Evolutionary conservation across 2,888 invertebrate species (phyloP).

Genomic region (Cataglyphis livida): DNA sequence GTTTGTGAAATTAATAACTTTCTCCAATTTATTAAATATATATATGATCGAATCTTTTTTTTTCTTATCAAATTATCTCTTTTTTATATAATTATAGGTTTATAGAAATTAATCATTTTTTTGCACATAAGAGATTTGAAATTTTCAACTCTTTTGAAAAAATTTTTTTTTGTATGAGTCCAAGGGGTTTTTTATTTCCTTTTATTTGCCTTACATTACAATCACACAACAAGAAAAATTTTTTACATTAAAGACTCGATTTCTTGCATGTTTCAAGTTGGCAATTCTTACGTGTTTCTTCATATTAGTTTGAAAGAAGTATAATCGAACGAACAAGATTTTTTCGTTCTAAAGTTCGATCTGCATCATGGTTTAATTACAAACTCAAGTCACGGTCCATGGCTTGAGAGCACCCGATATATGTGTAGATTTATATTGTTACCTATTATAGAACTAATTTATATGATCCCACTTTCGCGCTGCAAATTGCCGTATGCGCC

Average conservation of each 20-base stretch:
- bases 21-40: not conserved
- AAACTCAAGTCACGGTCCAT: conserved; percentile 12
- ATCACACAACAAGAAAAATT: not conserved
- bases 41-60: not conserved
- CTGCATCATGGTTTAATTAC: conserved; percentile 13
- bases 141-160: not conserved
- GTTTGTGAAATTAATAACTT: not conserved
- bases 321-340: not conserved
- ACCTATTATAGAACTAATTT: conserved; percentile 65
- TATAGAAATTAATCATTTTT: not conserved
- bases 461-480: conserved; percentile 71
- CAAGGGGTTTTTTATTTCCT: not conserved
- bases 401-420: conserved; percentile 52
- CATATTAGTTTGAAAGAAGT: not conserved
- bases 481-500: conserved; percentile 68
- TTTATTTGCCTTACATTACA: not conserved
- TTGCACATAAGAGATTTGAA: not conserved
- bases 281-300: not conserved
- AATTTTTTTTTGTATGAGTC: not conserved
- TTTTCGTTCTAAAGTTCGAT: not conserved
- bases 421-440: conserved; percentile 60
- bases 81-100: not conserved
- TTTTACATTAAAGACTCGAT: not conserved
- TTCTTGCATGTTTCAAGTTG: not conserved
- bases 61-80: not conserved